phyloP scores from a whole-genome alignment of 2,797 vertebrate genomes.

The Neomorphus geoffroyi region DNA sequence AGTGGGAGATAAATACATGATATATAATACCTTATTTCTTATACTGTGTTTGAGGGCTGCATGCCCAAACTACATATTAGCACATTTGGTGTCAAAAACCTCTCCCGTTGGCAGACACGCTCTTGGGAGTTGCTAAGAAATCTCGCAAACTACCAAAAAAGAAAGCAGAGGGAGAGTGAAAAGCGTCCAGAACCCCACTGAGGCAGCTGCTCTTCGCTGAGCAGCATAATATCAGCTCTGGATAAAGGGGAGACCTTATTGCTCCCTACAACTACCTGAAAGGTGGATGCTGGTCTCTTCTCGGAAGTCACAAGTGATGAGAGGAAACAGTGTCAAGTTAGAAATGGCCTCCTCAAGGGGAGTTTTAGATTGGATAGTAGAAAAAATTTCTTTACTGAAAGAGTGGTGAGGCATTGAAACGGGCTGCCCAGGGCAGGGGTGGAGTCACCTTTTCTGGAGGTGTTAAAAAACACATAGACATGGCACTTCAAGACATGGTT shows the following conservation, averaged over 20 bases:
- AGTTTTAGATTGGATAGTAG: no score
- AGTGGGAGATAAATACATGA: not conserved
- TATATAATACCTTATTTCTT: not conserved
- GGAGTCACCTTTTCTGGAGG: no score
- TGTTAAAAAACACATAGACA: no score
- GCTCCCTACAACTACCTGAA: no score
- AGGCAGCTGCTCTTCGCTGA: not conserved
- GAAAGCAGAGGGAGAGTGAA: not conserved
- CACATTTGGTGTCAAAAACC: not conserved
- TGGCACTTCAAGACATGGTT: no score
- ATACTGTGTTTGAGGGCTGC: not conserved
- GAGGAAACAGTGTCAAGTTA: no score
- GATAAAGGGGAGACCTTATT: not conserved
- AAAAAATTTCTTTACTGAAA: no score
- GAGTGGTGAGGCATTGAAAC: no score
- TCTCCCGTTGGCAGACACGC: rapidly evolving
- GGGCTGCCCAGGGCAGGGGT: no score
- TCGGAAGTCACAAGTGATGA: no score
- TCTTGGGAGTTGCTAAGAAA: not conserved
- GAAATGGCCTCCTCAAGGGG: no score
- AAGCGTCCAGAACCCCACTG: not conserved
- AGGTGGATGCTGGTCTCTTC: no score
- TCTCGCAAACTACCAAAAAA: not conserved
- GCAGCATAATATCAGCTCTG: not conserved
- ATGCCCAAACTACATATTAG: not conserved